phyloP scores from a whole-genome alignment of 2,113 vertebrate species.

The Zapornia atra region DNA sequence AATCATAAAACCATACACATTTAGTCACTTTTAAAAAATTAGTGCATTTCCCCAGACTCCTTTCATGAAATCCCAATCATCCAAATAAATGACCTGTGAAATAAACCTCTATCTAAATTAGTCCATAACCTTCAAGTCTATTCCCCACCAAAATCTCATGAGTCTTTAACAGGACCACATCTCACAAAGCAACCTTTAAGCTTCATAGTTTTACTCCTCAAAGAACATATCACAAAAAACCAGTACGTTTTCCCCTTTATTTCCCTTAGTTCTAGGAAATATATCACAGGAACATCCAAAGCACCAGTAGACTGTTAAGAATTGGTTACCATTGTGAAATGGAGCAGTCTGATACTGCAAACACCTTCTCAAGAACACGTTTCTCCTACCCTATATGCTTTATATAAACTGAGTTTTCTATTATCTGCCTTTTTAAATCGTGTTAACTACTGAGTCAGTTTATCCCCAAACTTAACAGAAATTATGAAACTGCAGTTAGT shows the following conservation, averaged over 20 bases:
- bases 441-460: background rate
- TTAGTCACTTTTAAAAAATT: slow-evolving; percentile 25
- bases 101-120: slow-evolving; percentile 51
- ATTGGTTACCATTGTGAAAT: background rate
- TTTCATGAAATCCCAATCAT: slow-evolving; percentile 34
- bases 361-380: background rate
- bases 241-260: background rate
- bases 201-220: background rate
- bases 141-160: background rate
- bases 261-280: background rate
- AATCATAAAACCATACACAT: background rate
- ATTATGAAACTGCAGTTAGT: background rate
- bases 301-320: background rate
- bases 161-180: background rate
- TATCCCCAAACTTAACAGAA: background rate
- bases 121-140: slow-evolving; percentile 20
- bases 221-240: background rate
- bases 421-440: background rate
- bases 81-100: slow-evolving; percentile 58
- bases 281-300: background rate
- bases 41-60: background rate
- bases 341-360: background rate
- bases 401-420: background rate
- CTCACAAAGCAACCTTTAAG: background rate
- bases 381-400: background rate